Evolutionary conservation across 2,113 vertebrate species (phyloP).

Genomic region (Ptychochromis oligacanthus): DNA sequence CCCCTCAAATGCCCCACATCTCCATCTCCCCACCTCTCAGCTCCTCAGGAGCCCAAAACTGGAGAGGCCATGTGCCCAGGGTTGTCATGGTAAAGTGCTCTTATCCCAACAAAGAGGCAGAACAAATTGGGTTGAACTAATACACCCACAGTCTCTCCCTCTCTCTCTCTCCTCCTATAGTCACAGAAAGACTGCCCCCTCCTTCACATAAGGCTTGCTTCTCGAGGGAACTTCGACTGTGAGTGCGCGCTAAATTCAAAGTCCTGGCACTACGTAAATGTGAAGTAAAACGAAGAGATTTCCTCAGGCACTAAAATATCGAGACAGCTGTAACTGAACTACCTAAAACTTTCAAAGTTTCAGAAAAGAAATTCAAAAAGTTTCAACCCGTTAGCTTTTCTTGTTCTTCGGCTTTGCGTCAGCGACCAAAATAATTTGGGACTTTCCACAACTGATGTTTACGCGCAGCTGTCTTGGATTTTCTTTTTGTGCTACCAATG

Average conservation of each 20-base stretch:
- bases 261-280: conserved; percentile 2
- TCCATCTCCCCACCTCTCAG: conserved; percentile 28
- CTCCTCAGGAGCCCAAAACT: conserved; percentile 49
- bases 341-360: neutral
- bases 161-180: conserved; percentile 13
- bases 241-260: conserved; percentile 69
- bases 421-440: conserved; percentile 54
- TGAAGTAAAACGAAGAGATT: neutral
- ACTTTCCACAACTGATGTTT: conserved; percentile 63
- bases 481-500: neutral
- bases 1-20: conserved; percentile 3
- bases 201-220: conserved; percentile 14
- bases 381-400: neutral
- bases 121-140: conserved; percentile 43
- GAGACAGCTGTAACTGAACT: neutral
- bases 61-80: conserved; percentile 48
- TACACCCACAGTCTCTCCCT: conserved; percentile 5
- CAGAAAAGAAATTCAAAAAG: neutral
- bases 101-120: conserved; percentile 62
- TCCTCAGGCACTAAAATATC: neutral
- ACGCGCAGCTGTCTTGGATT: conserved; percentile 25
- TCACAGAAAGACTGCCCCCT: neutral
- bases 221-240: neutral
- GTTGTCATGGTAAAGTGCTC: conserved; percentile 69
- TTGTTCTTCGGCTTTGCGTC: conserved; percentile 20